A percentile compares a stretch with the other conserved stretches of the same genome.
Conservation (phyloP, 2,113 vertebrate species). For the Apeltes quadracus region DNA sequence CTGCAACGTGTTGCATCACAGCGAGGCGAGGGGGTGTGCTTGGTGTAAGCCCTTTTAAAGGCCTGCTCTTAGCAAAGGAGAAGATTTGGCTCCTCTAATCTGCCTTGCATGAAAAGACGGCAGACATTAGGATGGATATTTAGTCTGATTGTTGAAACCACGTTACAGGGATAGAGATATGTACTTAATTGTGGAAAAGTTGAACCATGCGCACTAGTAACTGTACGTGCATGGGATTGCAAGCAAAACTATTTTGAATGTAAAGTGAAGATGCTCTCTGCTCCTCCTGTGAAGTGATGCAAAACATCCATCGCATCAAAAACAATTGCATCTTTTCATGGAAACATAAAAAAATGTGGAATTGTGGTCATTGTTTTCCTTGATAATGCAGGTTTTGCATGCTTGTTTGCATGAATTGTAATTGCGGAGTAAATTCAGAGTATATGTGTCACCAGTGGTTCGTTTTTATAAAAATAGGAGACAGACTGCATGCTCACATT, state of each 20-base stretch:
- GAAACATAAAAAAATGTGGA: too few species aligned
- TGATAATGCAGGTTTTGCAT: neutral
- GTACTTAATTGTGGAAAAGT: slow-evolving; percentile 57
- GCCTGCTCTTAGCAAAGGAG: slow-evolving; percentile 69
- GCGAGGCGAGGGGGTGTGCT: slow-evolving; percentile 68
- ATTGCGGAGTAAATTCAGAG: neutral
- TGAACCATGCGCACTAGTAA: neutral
- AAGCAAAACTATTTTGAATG: slow-evolving; percentile 20
- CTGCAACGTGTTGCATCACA: slow-evolving; percentile 80
- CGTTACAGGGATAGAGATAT: slow-evolving; percentile 65
- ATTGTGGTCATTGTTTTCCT: neutral
- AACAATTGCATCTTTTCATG: too few species aligned
- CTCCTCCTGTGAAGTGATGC: slow-evolving; percentile 13
- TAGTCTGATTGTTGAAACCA: slow-evolving; percentile 69
- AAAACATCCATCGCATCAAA: neutral
- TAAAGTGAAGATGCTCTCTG: slow-evolving; percentile 3
- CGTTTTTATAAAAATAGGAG: neutral
- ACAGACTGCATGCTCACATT: neutral
- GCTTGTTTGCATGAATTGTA: neutral
- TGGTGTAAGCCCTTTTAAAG: slow-evolving; percentile 68
- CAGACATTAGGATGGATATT: slow-evolving; percentile 71
- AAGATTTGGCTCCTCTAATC: slow-evolving; percentile 73
- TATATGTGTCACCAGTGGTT: neutral
- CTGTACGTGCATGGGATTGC: neutral
- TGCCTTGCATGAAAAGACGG: slow-evolving; percentile 66